A percentile compares a stretch with the other conserved stretches of the same genome.
Conservation (phyloP, 2,888 invertebrate species). For the Meiosimyza platycephala region DNA sequence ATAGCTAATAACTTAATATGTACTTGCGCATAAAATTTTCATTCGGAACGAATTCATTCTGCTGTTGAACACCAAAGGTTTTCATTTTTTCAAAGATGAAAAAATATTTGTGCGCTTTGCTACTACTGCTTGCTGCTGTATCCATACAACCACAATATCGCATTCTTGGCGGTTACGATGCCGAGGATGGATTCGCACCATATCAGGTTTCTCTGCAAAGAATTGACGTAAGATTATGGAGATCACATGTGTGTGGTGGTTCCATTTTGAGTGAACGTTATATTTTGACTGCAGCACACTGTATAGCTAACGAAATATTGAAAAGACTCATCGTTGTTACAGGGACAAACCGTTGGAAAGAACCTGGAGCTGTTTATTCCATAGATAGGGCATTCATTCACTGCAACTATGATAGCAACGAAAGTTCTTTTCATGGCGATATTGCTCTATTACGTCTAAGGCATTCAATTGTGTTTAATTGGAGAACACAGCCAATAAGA, state of each 20-base stretch:
- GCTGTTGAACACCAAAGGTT: no score
- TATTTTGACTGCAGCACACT: constrained; percentile 60
- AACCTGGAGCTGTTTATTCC: constrained; percentile 51
- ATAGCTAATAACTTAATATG: no score
- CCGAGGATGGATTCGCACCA: constrained; percentile 58
- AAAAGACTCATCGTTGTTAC: constrained; percentile 50
- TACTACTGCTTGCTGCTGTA: no score
- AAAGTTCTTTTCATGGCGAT: constrained; percentile 69
- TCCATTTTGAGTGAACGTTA: constrained; percentile 50
- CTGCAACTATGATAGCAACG: constrained; percentile 52
- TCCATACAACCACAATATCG: constrained; percentile 43
- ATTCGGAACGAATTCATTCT: no score
- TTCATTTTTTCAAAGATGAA: no score
- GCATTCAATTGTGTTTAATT: constrained; percentile 68
- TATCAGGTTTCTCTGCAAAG: constrained; percentile 63
- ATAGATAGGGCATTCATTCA: constrained; percentile 52
- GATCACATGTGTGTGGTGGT: constrained; percentile 60
- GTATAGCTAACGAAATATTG: constrained; percentile 47
- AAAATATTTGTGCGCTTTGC: no score
- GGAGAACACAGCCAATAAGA: constrained; percentile 69
- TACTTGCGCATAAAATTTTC: no score
- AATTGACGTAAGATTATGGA: constrained; percentile 9
- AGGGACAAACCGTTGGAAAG: constrained; percentile 52
- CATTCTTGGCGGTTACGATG: constrained; percentile 60
- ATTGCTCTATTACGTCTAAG: constrained; percentile 75